phyloP scores from a whole-genome alignment of 2,888 invertebrate genomes.

The Acrobasis consociella region DNA sequence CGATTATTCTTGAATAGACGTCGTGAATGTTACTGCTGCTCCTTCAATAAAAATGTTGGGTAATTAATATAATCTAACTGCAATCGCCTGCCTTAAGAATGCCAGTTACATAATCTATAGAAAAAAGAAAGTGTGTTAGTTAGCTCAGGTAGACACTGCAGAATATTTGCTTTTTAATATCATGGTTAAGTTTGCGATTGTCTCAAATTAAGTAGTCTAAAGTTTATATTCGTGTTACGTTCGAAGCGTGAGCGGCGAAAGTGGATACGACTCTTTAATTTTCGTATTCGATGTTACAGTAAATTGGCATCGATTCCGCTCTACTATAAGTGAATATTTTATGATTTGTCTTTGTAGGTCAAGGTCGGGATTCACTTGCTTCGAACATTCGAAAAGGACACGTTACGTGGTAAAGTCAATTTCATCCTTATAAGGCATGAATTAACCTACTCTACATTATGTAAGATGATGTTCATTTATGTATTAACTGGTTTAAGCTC shows the following conservation, averaged over 20 bases:
- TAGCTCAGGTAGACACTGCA: constrained; percentile 9
- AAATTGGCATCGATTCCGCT: constrained; percentile 21
- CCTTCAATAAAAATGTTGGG: background rate
- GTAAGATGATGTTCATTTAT: background rate
- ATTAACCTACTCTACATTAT: background rate
- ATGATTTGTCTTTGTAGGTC: constrained; percentile 18
- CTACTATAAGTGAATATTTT: constrained; percentile 13
- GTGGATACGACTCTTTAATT: constrained; percentile 21
- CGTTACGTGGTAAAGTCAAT: background rate
- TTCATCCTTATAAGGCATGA: background rate
- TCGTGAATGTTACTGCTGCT: background rate
- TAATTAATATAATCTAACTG: constrained; percentile 2
- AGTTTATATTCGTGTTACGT: constrained; percentile 22
- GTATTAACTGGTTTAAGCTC: no score
- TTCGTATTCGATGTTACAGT: constrained; percentile 16
- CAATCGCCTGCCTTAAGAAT: constrained; percentile 26
- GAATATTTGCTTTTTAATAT: constrained; percentile 1
- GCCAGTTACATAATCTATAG: constrained; percentile 35
- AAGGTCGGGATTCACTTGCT: constrained; percentile 14
- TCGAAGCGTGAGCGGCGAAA: constrained; percentile 22
- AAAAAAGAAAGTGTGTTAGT: constrained; percentile 32
- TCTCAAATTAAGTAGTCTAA: constrained; percentile 15
- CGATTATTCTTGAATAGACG: no score
- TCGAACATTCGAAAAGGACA: background rate
- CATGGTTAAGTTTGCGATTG: background rate